Evolutionary conservation across 2,797 vertebrate genomes (phyloP).

Genomic region (Typhlichthys eigenmanni): DNA sequence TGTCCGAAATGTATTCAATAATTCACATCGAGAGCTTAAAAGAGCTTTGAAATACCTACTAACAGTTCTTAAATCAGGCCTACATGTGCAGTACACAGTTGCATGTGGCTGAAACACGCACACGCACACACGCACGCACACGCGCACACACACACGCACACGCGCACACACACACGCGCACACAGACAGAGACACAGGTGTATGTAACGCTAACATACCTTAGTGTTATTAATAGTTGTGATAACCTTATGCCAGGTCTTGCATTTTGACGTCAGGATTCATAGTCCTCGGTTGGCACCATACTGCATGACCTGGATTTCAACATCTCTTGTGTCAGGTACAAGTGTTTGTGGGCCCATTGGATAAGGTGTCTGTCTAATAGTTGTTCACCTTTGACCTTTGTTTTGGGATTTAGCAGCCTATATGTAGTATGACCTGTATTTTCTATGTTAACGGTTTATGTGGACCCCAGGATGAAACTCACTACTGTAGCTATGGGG

Average conservation of each 20-base stretch:
- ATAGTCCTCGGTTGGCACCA: background rate
- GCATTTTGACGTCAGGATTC: conserved; percentile 22
- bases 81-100: no score
- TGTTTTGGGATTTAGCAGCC: no score
- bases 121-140: conserved; percentile 10
- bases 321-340: background rate
- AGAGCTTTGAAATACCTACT: background rate
- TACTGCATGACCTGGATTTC: conserved; percentile 1
- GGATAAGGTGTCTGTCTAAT: background rate
- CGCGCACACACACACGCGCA: conserved; percentile 11
- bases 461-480: no score
- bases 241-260: conserved; percentile 42
- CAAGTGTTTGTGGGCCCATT: background rate
- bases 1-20: background rate
- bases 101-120: background rate
- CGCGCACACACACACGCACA: conserved; percentile 6
- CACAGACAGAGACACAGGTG: conserved; percentile 20
- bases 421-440: no score
- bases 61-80: background rate
- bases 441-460: no score
- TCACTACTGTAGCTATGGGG: no score
- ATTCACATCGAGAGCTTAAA: background rate
- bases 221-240: conserved; percentile 43
- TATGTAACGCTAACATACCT: conserved; percentile 8
- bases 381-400: background rate